Conservation (phyloP, 2,797 vertebrate species). For the Rhinichthys osculus region DNA sequence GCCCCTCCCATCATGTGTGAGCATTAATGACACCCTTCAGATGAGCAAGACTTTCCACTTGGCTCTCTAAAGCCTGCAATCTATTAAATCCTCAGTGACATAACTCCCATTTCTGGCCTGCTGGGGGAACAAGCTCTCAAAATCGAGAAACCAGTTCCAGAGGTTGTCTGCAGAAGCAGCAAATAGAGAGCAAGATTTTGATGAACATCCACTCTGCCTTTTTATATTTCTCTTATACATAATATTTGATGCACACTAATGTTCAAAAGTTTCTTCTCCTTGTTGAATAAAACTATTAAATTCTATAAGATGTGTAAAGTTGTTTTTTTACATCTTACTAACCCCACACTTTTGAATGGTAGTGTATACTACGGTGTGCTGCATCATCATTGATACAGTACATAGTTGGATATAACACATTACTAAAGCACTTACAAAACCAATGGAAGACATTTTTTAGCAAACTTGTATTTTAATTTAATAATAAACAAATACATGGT, state of each 20-base stretch:
- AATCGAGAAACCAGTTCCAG: slow-evolving; percentile 17
- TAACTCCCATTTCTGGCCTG: slow-evolving; percentile 57
- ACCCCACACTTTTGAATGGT: neutral
- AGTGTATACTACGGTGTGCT: neutral
- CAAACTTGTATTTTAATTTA: neutral
- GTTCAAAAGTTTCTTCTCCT: neutral
- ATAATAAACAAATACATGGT: neutral
- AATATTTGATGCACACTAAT: neutral
- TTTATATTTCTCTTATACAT: neutral
- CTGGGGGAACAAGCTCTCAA: slow-evolving; percentile 39
- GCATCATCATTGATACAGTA: neutral
- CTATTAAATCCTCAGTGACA: slow-evolving; percentile 66
- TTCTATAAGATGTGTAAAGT: neutral
- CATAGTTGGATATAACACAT: neutral
- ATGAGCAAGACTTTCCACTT: slow-evolving; percentile 68
- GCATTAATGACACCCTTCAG: slow-evolving; percentile 49
- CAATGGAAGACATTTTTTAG: neutral
- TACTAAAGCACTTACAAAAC: neutral
- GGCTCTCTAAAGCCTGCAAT: slow-evolving; percentile 63
- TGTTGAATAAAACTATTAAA: neutral
- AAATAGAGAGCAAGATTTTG: neutral
- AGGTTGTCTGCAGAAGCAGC: neutral
- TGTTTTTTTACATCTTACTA: neutral
- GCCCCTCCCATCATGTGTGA: slow-evolving; percentile 33
- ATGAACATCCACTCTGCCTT: neutral